These are phyloP conservation scores for Tricholaema leucomelas DNA, from an alignment of 2,113 vertebrate genomes.

Conservation along the genomic window DNA sequence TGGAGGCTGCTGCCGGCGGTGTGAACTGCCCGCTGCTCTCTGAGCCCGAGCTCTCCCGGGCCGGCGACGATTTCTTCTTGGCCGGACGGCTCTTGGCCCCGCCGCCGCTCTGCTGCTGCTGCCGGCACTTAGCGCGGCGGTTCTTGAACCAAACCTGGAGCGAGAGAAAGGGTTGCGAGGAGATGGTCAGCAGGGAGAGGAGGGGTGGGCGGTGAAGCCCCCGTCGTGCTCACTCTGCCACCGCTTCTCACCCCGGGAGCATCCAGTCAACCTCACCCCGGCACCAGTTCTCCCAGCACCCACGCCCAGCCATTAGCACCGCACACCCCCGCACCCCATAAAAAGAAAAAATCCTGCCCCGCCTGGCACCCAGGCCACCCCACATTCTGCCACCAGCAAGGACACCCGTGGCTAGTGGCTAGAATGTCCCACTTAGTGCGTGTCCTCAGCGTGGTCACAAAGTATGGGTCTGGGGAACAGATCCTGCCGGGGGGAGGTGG, in stretches of 20 bases:
- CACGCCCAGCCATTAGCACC: background rate
- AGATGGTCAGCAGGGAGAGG: background rate
- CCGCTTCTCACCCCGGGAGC: background rate
- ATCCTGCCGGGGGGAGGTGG: accelerated
- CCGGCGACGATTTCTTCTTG: slow-evolving; percentile 95
- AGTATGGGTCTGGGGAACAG: background rate
- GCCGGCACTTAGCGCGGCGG: slow-evolving; percentile 95
- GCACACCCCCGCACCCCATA: background rate
- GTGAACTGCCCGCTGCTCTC: slow-evolving; percentile 99
- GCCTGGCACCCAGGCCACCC: background rate
- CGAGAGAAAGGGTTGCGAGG: accelerated
- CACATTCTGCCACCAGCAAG: background rate
- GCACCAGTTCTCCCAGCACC: background rate
- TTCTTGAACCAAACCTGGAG: slow-evolving; percentile 98
- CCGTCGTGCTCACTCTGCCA: no score
- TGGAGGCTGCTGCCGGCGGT: slow-evolving; percentile 90
- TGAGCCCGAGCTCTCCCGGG: slow-evolving; percentile 93
- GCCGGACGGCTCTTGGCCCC: slow-evolving; percentile 89
- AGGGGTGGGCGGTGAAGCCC: background rate
- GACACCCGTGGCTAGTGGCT: accelerated
- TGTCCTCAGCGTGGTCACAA: accelerated
- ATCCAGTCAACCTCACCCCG: background rate
- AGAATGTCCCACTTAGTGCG: background rate
- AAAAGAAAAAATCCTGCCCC: background rate
- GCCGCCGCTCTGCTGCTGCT: slow-evolving; percentile 89